These are phyloP conservation scores for Augochlorella aurata DNA, from an alignment of 2,888 invertebrate species.

Conservation along the genomic window DNA sequence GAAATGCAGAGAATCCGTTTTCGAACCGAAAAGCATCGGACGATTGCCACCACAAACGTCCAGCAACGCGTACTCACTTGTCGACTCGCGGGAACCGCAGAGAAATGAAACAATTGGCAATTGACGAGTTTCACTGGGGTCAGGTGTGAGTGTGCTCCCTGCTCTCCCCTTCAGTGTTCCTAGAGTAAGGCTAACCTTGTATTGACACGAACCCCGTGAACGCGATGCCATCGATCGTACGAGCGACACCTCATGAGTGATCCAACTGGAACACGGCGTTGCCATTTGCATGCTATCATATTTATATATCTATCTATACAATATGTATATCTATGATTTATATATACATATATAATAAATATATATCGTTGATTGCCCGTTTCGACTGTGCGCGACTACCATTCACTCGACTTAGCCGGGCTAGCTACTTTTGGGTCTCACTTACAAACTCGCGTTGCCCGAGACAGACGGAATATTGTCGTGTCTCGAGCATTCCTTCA, in stretches of 20 bases:
- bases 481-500: slow-evolving; percentile 28
- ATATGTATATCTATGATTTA: background rate
- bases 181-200: slow-evolving; percentile 67
- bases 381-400: slow-evolving; percentile 51
- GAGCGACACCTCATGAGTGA: slow-evolving; percentile 78
- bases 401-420: background rate
- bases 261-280: slow-evolving; percentile 77
- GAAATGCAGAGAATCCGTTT: slow-evolving; percentile 36
- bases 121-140: slow-evolving; percentile 81
- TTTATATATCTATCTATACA: background rate
- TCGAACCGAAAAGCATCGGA: slow-evolving; percentile 18
- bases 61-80: slow-evolving; percentile 31
- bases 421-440: slow-evolving; percentile 15
- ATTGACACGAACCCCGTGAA: slow-evolving; percentile 62
- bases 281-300: slow-evolving; percentile 74
- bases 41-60: slow-evolving; percentile 18
- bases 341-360: slow-evolving; percentile 24
- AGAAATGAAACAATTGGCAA: slow-evolving; percentile 74
- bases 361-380: slow-evolving; percentile 61
- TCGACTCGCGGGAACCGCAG: slow-evolving; percentile 17
- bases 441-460: slow-evolving; percentile 9
- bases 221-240: slow-evolving; percentile 63
- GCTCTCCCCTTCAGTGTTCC: slow-evolving; percentile 78
- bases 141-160: slow-evolving; percentile 80
- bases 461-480: slow-evolving; percentile 17